Conservation (phyloP, 2,113 vertebrate species). For the Regulus satrapa region DNA sequence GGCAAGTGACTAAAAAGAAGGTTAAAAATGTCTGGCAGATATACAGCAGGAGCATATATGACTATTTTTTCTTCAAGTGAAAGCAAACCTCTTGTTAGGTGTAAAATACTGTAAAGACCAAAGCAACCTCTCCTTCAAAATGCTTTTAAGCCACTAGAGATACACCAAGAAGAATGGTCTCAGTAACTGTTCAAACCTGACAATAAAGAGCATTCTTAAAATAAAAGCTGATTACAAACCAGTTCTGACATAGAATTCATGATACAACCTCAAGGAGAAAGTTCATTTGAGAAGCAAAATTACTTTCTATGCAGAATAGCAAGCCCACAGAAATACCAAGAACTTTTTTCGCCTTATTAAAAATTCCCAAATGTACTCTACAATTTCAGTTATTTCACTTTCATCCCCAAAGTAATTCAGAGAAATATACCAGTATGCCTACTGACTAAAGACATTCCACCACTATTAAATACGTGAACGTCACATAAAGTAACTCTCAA, state of each 20-base stretch:
- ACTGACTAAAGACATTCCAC: neutral
- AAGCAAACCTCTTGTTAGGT: neutral
- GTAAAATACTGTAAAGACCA: neutral
- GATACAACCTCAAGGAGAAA: neutral
- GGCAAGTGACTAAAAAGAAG: neutral
- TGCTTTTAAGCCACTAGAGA: neutral
- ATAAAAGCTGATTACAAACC: neutral
- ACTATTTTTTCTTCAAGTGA: neutral
- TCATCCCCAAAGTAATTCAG: neutral
- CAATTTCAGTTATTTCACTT: neutral
- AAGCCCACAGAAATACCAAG: neutral
- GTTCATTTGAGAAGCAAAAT: neutral
- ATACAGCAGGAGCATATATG: neutral
- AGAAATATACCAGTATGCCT: neutral
- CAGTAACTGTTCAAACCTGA: neutral
- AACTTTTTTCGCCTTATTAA: neutral
- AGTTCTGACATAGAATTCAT: neutral
- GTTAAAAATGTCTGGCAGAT: neutral
- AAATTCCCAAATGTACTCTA: neutral
- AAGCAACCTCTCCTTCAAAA: neutral
- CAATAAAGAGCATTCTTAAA: neutral
- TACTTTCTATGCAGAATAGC: neutral
- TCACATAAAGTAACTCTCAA: neutral
- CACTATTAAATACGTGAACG: neutral
- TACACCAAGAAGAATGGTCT: neutral